phyloP scores from a whole-genome alignment of 2,888 invertebrate species.

The Pyrocoelia pectoralis region DNA sequence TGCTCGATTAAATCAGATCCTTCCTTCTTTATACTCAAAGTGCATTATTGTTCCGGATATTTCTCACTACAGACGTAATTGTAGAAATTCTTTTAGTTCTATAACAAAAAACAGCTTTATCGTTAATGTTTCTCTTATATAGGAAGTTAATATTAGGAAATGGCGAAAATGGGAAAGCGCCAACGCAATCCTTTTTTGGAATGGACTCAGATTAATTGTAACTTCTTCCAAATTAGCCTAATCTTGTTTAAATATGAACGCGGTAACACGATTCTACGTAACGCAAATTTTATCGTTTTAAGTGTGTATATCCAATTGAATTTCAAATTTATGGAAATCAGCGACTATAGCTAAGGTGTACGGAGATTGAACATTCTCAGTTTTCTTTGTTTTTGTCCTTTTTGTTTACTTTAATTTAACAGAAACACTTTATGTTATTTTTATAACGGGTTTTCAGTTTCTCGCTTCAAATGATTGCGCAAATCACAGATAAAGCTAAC shows the following conservation, averaged over 20 bases:
- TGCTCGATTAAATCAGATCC: constrained; percentile 34
- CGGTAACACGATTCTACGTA: constrained; percentile 47
- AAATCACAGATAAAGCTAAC: background rate
- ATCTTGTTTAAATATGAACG: constrained; percentile 49
- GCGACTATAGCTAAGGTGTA: constrained; percentile 40
- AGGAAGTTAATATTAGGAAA: background rate
- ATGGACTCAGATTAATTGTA: constrained; percentile 43
- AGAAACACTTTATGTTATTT: constrained; percentile 12
- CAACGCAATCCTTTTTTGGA: constrained; percentile 18
- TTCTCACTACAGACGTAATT: constrained; percentile 18
- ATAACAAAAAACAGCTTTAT: background rate
- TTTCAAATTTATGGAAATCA: constrained; percentile 49
- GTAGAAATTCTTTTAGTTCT: constrained; percentile 12
- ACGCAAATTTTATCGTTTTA: constrained; percentile 49
- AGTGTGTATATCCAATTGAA: constrained; percentile 49
- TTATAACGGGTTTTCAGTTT: background rate
- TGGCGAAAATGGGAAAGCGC: background rate
- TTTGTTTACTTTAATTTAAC: constrained; percentile 33
- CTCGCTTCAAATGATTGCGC: background rate
- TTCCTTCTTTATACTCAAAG: constrained; percentile 30
- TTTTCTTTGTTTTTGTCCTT: constrained; percentile 33
- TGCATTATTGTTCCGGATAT: constrained; percentile 21
- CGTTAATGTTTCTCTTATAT: too few species aligned
- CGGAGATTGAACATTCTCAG: constrained; percentile 31
- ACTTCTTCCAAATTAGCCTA: constrained; percentile 47